Conservation (phyloP, 2,797 vertebrate species). For the Pipistrellus nathusii region DNA sequence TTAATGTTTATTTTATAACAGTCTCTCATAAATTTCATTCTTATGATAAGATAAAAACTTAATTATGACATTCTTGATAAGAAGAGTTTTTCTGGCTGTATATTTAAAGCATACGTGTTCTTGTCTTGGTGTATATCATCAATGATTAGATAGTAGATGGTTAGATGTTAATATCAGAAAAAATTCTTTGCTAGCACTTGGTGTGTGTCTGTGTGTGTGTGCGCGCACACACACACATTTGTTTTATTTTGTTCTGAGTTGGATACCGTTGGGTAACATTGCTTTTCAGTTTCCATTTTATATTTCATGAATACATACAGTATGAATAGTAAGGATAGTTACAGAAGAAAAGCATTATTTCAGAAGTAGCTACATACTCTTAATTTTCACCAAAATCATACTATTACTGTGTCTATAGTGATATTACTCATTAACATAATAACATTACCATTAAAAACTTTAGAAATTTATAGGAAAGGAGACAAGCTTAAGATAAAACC, state of each 20-base stretch:
- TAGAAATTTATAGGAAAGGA: background rate
- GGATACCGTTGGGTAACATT: background rate
- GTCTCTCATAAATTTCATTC: background rate
- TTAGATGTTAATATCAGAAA: slow-evolving; percentile 33
- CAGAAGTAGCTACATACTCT: background rate
- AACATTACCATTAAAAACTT: background rate
- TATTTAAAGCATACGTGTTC: background rate
- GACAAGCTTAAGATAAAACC: background rate
- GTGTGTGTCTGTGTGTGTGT: background rate
- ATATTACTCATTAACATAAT: background rate
- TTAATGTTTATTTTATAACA: background rate
- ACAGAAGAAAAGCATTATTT: slow-evolving; percentile 49
- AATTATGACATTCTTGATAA: background rate
- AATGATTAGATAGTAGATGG: background rate
- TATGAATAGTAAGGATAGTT: background rate
- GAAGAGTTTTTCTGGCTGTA: background rate
- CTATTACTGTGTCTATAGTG: background rate
- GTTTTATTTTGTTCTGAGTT: background rate
- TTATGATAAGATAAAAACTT: slow-evolving; percentile 6
- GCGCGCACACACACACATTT: background rate
- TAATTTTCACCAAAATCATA: background rate
- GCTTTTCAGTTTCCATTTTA: slow-evolving; percentile 4
- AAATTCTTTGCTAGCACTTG: background rate
- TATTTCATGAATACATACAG: background rate
- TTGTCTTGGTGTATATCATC: background rate